Conservation (phyloP, 2,113 vertebrate genomes). For the Phyllopteryx taeniolatus region DNA sequence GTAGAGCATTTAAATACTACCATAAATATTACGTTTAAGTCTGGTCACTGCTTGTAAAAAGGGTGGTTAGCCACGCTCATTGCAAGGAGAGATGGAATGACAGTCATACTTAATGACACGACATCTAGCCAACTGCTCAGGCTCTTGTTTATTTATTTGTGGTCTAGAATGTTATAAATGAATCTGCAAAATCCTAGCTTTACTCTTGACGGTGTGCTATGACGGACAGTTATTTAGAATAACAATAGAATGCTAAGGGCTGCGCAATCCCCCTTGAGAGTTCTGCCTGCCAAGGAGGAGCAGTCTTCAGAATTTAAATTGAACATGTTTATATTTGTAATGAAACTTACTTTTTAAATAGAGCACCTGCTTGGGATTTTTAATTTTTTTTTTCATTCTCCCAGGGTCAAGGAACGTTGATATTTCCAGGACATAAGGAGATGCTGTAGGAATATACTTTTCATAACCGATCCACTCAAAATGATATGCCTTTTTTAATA, state of each 20-base stretch:
- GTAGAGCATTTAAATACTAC: conserved; percentile 6
- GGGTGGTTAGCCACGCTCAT: conserved; percentile 20
- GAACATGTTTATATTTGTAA: too few species aligned
- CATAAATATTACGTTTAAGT: background rate
- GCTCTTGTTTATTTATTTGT: conserved; percentile 68
- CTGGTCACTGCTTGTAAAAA: conserved; percentile 12
- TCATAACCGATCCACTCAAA: too few species aligned
- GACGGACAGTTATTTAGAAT: conserved; percentile 73
- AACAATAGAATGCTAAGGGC: conserved; percentile 49
- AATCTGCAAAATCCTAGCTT: conserved; percentile 50
- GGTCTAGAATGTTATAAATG: conserved; percentile 66
- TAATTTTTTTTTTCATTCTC: too few species aligned
- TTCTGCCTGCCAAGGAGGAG: conserved; percentile 39
- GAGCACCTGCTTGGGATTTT: too few species aligned
- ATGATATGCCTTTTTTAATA: too few species aligned
- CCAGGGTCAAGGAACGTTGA: too few species aligned
- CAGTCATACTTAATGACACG: conserved; percentile 62
- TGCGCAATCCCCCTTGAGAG: conserved; percentile 50
- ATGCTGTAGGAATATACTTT: too few species aligned
- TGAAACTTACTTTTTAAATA: too few species aligned
- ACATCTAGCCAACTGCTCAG: conserved; percentile 58
- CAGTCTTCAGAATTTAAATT: conserved; percentile 25
- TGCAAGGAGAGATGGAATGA: conserved; percentile 53
- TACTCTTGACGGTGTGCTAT: conserved; percentile 55
- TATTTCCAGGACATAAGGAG: too few species aligned